Conservation (phyloP, 2,888 invertebrate genomes). For the Steinernema scapterisci region DNA sequence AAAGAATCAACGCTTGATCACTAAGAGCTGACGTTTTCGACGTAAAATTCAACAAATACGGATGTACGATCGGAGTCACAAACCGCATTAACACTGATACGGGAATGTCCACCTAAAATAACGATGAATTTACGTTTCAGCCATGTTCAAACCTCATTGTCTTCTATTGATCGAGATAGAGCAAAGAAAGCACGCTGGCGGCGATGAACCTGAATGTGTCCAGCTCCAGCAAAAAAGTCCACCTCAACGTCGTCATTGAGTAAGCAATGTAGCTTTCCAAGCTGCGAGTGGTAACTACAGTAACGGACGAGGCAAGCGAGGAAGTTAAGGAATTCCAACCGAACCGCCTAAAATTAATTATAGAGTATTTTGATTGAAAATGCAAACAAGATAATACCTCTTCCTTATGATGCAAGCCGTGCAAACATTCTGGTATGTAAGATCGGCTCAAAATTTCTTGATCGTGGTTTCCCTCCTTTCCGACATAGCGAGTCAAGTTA, state of each 20-base stretch:
- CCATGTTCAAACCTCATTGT: slow-evolving; percentile 43
- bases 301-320: slow-evolving; percentile 75
- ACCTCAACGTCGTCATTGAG: slow-evolving; percentile 69
- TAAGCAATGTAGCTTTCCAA: slow-evolving; percentile 62
- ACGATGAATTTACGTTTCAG: slow-evolving; percentile 30
- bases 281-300: slow-evolving; percentile 48
- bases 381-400: not conserved
- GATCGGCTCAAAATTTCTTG: not conserved
- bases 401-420: not conserved
- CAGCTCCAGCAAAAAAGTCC: slow-evolving; percentile 92
- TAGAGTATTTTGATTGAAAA: too few relatives aligned
- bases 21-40: slow-evolving; percentile 75
- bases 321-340: slow-evolving; percentile 80
- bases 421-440: slow-evolving; percentile 6
- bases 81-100: slow-evolving; percentile 79
- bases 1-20: slow-evolving; percentile 73
- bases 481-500: slow-evolving; percentile 30
- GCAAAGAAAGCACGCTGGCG: slow-evolving; percentile 82
- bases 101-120: slow-evolving; percentile 40
- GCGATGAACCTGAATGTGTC: slow-evolving; percentile 81
- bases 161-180: slow-evolving; percentile 68
- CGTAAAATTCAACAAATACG: slow-evolving; percentile 80
- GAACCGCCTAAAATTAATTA: slow-evolving; percentile 73
- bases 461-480: not conserved
- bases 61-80: slow-evolving; percentile 81